Evolutionary conservation across 2,113 vertebrate species (phyloP).

Genomic region (Lasiurus cinereus): DNA sequence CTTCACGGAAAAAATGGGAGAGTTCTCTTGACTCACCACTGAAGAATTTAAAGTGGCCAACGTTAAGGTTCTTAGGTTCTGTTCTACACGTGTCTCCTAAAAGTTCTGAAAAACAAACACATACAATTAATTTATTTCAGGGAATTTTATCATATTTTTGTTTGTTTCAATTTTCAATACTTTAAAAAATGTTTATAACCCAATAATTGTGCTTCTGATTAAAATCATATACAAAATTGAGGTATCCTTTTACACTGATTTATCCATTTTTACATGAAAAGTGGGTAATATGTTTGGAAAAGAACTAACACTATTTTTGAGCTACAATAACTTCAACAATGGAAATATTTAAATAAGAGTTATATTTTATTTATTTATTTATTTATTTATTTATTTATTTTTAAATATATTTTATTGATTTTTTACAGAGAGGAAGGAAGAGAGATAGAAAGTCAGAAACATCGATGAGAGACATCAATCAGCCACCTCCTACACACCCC

Average conservation of each 20-base stretch:
- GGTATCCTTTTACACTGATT: neutral
- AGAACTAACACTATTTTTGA: conserved; percentile 4
- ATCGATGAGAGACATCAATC: no score
- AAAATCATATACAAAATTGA: neutral
- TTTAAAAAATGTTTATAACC: neutral
- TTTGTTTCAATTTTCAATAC: neutral
- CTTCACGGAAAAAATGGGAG: neutral
- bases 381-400: neutral
- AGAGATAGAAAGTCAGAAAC: no score
- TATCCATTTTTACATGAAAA: conserved; percentile 42
- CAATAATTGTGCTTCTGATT: neutral
- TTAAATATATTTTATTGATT: conserved; percentile 15
- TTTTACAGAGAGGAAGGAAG: neutral
- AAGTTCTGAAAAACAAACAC: neutral
- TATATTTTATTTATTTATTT: neutral
- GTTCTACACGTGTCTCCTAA: neutral
- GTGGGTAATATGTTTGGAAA: conserved; percentile 12
- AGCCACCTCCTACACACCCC: no score
- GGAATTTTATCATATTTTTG: neutral
- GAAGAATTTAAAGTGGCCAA: neutral
- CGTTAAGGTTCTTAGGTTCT: neutral
- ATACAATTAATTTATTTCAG: neutral
- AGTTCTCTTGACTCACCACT: neutral
- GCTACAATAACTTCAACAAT: neutral
- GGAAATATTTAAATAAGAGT: neutral